phyloP scores from a whole-genome alignment of 2,888 invertebrate species.

The Chloromyia formosa region DNA sequence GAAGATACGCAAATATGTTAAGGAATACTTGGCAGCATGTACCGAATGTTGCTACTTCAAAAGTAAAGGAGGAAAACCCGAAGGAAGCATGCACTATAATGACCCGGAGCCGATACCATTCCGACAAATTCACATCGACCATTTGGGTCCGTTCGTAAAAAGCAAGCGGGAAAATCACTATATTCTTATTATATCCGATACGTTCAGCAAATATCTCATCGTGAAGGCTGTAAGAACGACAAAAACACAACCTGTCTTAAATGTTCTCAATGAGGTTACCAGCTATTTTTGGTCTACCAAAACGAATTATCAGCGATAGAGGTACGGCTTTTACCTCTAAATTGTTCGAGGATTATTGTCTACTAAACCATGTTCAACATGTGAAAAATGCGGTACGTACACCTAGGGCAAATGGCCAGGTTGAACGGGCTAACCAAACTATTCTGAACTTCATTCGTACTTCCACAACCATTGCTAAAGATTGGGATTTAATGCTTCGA shows the following conservation, averaged over 20 bases:
- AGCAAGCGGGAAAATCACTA: slow-evolving; percentile 31
- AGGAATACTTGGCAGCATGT: too few species aligned
- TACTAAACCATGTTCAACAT: slow-evolving; percentile 51
- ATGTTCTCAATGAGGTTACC: too few species aligned
- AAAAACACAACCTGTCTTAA: slow-evolving; percentile 48
- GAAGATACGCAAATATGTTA: too few species aligned
- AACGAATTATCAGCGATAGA: slow-evolving; percentile 53
- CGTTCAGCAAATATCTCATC: slow-evolving; percentile 48
- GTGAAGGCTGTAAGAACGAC: slow-evolving; percentile 47
- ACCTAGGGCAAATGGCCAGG: slow-evolving; percentile 31
- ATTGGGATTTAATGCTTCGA: too few species aligned
- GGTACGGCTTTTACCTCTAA: slow-evolving; percentile 54
- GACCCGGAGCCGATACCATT: too few species aligned
- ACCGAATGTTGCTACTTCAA: too few species aligned
- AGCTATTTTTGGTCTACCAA: slow-evolving; percentile 44
- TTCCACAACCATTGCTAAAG: too few species aligned
- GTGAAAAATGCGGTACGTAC: slow-evolving; percentile 52
- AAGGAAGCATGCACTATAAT: too few species aligned
- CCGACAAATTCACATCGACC: too few species aligned
- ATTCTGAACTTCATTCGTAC: too few species aligned
- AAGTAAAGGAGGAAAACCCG: too few species aligned
- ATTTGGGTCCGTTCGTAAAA: slow-evolving; percentile 49
- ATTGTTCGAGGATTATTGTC: slow-evolving; percentile 51
- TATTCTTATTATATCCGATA: slow-evolving; percentile 45
- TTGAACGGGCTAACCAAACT: too few species aligned